Conservation (phyloP, 2,113 vertebrate genomes). For the Misgurnus anguillicaudatus region DNA sequence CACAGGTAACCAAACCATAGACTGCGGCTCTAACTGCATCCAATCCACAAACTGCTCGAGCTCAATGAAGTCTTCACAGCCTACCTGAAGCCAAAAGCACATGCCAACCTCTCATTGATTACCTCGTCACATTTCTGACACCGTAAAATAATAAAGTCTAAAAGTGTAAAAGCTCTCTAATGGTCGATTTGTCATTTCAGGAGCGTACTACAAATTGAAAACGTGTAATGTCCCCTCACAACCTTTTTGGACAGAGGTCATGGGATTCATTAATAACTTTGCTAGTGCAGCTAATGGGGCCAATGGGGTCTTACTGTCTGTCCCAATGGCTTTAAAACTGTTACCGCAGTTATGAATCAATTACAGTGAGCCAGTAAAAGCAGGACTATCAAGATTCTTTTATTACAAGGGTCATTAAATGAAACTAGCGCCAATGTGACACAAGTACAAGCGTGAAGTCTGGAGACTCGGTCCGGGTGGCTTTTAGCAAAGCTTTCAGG, state of each 20-base stretch:
- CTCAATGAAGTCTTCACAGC: constrained; percentile 80
- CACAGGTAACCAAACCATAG: constrained; percentile 87
- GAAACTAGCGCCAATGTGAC: constrained; percentile 35
- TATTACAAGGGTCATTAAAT: constrained; percentile 54
- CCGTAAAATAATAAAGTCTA: background rate
- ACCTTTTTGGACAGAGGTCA: constrained; percentile 21
- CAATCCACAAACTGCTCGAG: constrained; percentile 85
- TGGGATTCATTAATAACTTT: constrained; percentile 18
- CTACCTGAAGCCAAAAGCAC: constrained; percentile 69
- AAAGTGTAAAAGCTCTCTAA: background rate
- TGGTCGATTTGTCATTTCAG: constrained; percentile 25
- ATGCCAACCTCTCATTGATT: constrained; percentile 9
- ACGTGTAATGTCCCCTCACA: background rate
- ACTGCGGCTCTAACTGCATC: constrained; percentile 87
- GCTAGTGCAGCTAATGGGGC: constrained; percentile 5
- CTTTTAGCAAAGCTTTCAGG: constrained; percentile 11
- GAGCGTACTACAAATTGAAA: constrained; percentile 19
- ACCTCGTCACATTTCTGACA: background rate
- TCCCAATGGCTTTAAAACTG: constrained; percentile 28
- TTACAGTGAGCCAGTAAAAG: constrained; percentile 43
- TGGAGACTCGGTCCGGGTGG: background rate
- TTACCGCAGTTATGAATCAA: constrained; percentile 49
- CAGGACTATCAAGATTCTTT: constrained; percentile 30
- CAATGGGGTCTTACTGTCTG: constrained; percentile 23
- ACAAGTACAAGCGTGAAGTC: constrained; percentile 17